A percentile compares a stretch with the other conserved stretches of the same genome.
Conservation (phyloP, 2,113 vertebrate genomes). For the Morone saxatilis region DNA sequence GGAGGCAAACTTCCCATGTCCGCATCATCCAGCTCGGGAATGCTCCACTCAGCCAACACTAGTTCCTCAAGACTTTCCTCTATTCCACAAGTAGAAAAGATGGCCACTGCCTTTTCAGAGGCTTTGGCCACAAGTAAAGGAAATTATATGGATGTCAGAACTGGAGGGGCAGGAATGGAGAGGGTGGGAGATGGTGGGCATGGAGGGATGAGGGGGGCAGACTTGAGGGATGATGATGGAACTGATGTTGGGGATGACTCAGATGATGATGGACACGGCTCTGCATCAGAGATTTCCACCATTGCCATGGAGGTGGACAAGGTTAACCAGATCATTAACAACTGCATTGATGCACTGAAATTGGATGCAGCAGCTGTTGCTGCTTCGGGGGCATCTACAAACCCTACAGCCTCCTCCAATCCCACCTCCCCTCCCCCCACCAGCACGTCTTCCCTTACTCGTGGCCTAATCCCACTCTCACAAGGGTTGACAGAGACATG, state of each 20-base stretch:
- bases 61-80: constrained; percentile 92
- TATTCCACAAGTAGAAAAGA: constrained; percentile 96
- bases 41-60: constrained; percentile 86
- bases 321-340: constrained; percentile 99
- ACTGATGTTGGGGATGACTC: constrained; percentile 89
- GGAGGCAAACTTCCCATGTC: constrained; percentile 91
- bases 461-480: constrained; percentile 84
- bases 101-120: constrained; percentile 90
- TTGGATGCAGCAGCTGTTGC: constrained; percentile 92
- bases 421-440: constrained; percentile 84
- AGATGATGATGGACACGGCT: constrained; percentile 93
- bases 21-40: constrained; percentile 86
- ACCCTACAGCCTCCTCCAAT: constrained; percentile 82
- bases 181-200: constrained; percentile 77
- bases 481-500: constrained; percentile 75
- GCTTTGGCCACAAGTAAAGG: constrained; percentile 92
- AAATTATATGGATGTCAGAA: constrained; percentile 96
- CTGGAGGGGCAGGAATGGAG: constrained; percentile 82
- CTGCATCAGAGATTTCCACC: constrained; percentile 97
- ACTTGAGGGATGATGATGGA: constrained; percentile 84
- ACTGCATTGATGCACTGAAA: constrained; percentile 98
- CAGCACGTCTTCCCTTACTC: constrained; percentile 80
- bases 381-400: constrained; percentile 81
- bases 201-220: constrained; percentile 73
- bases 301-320: constrained; percentile 99